These are phyloP conservation scores for Lepus europaeus DNA, from an alignment of 2,113 vertebrate species.

Conservation along the genomic window DNA sequence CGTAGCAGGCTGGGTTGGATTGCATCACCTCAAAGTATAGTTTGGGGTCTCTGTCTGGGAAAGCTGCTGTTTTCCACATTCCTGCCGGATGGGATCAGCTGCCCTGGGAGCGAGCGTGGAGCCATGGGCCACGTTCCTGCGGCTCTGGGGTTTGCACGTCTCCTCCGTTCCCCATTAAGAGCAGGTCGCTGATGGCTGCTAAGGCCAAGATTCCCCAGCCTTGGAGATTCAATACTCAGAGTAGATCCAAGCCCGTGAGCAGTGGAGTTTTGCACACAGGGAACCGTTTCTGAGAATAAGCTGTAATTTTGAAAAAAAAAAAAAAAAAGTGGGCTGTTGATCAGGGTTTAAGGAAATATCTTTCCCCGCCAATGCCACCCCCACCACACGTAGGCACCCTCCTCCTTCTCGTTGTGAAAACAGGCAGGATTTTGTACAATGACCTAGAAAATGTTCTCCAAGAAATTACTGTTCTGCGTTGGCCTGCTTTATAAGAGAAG, in stretches of 20 bases:
- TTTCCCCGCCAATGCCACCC: background rate
- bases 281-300: conserved; percentile 1
- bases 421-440: background rate
- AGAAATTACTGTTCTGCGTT: background rate
- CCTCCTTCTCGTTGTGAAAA: conserved; percentile 30
- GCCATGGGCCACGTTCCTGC: background rate
- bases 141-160: background rate
- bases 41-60: conserved; percentile 53
- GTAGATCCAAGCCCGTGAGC: background rate
- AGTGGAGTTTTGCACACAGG: background rate
- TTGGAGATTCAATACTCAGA: conserved; percentile 23
- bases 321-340: background rate
- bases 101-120: background rate
- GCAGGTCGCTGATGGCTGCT: background rate
- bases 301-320: conserved; percentile 11
- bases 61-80: conserved; percentile 44
- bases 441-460: background rate
- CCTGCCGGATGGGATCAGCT: conserved; percentile 41
- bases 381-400: background rate
- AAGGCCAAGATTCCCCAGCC: conserved; percentile 7
- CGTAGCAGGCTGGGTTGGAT: background rate
- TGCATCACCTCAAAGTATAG: background rate
- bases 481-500: background rate
- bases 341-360: conserved; percentile 7
- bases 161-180: background rate